Base-by-base conservation (phyloP, 2,113 vertebrate genomes). In the Mugil cephalus region DNA sequence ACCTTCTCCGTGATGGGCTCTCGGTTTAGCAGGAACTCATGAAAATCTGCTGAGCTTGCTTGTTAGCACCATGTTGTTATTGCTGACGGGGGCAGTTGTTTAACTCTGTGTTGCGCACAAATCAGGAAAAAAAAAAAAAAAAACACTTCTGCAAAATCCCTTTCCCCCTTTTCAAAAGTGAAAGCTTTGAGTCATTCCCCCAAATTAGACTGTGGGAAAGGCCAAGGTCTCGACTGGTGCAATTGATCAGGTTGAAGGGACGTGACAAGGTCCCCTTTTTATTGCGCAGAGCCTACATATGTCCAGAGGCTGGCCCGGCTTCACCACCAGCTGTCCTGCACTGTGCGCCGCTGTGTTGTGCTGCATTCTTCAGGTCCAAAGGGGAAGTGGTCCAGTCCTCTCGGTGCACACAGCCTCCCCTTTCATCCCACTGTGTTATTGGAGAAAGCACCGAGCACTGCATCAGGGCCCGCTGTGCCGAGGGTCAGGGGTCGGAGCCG, bases 351-450 rank as follows among this genome's bases (percentile, higher is more conserved):
- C 58, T 60, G 47, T 58, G 64, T 61, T 66, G 68, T 64, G 82
- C 70, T 59, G 65, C 83, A 78, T 84, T 84, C 82, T 85, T 83
- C 45, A 34, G 69, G 61, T 77, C 80, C 62, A 71, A 74, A 86
- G 73, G 79, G 91, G 89, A 92, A 91, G 83, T 86, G 74, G 69
- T 55, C 34, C 47, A 1, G 71, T 82, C 71, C 63, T 62, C 70
- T 64, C 62, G 21, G 51, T 43, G 13, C 75, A 59, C 79, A 77
- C 71, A 58, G 79, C 75, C 21, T 36, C 65, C 80, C 80, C 87
- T 90, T 89, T 92, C 80, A 90, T 87, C 88, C 86, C 56, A 62
- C 86, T 68, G 87, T 79, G 86, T 88, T 90, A 76, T 80, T 88
- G 80, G 82, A 88, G 83, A 87, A 87, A 79, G 77, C 83, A 79